Conservation (phyloP, 2,113 vertebrate genomes). For the rat (Rattus norvegicus) region DNA sequence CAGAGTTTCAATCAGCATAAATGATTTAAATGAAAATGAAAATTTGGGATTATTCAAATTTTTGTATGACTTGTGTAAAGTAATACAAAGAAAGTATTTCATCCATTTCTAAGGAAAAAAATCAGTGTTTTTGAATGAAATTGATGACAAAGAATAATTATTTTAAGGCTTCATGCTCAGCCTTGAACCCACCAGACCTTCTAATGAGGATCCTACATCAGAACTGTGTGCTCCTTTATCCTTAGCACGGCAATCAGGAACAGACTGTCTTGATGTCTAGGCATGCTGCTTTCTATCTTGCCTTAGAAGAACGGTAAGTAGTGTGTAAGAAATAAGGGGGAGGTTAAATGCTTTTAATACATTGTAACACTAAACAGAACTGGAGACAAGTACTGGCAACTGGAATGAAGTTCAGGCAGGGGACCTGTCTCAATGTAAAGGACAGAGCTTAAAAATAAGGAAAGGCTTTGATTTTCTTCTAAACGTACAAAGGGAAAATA, state of each 20-base stretch:
- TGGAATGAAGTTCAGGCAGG: neutral
- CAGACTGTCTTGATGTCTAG: neutral
- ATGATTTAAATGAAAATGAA: conserved; percentile 24
- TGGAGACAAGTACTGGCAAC: neutral
- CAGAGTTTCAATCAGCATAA: conserved; percentile 34
- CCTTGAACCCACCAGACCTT: neutral
- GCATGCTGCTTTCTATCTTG: neutral
- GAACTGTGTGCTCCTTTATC: neutral
- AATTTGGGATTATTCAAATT: neutral
- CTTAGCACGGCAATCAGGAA: neutral
- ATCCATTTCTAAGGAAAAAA: neutral
- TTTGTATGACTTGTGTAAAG: conserved; percentile 2
- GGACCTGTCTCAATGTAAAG: conserved; percentile 36
- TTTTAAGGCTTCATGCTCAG: conserved; percentile 29
- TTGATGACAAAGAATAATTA: neutral
- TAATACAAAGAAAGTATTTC: neutral
- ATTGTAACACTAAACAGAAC: neutral
- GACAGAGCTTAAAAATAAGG: neutral
- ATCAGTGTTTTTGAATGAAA: conserved; percentile 25
- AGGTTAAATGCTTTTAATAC: neutral
- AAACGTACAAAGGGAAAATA: neutral
- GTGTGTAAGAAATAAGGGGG: neutral
- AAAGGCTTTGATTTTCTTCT: neutral
- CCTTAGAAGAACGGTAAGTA: neutral
- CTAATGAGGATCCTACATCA: neutral